Percentiles rank a stretch among this genome's conserved stretches.
Evolutionary conservation across 2,113 vertebrate genomes (phyloP).

Genomic region (Embiotoca jacksoni): DNA sequence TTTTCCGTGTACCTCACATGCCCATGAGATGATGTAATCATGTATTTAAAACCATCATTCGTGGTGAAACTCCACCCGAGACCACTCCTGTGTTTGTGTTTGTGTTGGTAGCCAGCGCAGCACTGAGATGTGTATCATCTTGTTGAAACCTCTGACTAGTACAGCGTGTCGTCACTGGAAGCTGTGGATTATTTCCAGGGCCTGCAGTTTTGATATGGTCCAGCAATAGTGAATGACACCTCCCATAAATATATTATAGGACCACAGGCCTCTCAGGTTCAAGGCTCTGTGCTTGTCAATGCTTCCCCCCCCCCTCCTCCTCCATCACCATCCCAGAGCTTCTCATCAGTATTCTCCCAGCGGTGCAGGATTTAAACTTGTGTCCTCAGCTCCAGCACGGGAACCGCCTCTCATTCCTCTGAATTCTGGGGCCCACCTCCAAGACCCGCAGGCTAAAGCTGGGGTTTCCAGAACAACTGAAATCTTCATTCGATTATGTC

Average conservation of each 20-base stretch:
- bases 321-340: not conserved
- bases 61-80: constrained; percentile 38
- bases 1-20: not conserved
- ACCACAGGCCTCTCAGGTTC: constrained; percentile 33
- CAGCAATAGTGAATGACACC: constrained; percentile 27
- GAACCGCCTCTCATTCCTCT: constrained; percentile 44
- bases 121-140: constrained; percentile 59
- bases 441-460: constrained; percentile 40
- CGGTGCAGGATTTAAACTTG: constrained; percentile 51
- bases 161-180: constrained; percentile 23
- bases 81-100: constrained; percentile 59
- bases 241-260: constrained; percentile 56
- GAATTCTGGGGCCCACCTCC: constrained; percentile 60
- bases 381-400: constrained; percentile 39
- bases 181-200: constrained; percentile 29
- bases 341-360: constrained; percentile 68
- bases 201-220: constrained; percentile 21
- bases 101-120: constrained; percentile 37
- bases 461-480: constrained; percentile 48
- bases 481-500: constrained; percentile 56
- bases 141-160: constrained; percentile 43
- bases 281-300: constrained; percentile 43
- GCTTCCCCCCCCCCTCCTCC: not conserved
- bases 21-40: constrained; percentile 48
- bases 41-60: constrained; percentile 26